Evolutionary conservation across 2,888 invertebrate genomes (phyloP).

Genomic region (Cosmorhoe ocellata): DNA sequence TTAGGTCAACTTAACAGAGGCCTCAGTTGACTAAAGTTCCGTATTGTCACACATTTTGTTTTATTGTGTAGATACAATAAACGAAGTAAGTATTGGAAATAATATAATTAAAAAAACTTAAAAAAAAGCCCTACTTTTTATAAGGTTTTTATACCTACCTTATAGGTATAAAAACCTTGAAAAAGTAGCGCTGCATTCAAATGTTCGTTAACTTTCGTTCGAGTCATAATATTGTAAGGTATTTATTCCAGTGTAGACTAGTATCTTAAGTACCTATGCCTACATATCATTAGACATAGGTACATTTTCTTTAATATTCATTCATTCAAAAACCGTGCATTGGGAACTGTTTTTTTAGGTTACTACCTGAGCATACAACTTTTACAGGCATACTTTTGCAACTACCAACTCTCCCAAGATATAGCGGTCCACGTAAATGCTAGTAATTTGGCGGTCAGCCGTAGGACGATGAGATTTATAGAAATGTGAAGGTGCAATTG

Average conservation of each 20-base stretch:
- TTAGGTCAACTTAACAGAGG: too few relatives aligned
- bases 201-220: conserved; percentile 22
- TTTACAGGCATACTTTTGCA: conserved; percentile 27
- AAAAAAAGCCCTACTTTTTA: too few relatives aligned
- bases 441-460: conserved; percentile 27
- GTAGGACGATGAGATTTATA: conserved; percentile 25
- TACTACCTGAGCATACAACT: conserved; percentile 21
- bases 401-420: conserved; percentile 7
- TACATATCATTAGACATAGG: conserved; percentile 32
- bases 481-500: too few relatives aligned
- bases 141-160: too few relatives aligned
- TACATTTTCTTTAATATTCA: too few relatives aligned
- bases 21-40: too few relatives aligned
- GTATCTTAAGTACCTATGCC: conserved; percentile 3
- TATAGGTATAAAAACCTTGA: neutral
- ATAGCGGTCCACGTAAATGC: conserved; percentile 28
- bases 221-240: conserved; percentile 24
- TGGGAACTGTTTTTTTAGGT: conserved; percentile 29
- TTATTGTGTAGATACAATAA: too few relatives aligned
- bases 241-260: conserved; percentile 28
- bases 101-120: too few relatives aligned
- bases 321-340: conserved; percentile 25
- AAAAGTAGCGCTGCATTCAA: conserved; percentile 14
- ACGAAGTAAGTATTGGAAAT: too few relatives aligned
- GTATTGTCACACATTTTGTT: too few relatives aligned